Base-by-base conservation (phyloP, 2,113 vertebrate genomes). In the Platycercus adscitus region DNA sequence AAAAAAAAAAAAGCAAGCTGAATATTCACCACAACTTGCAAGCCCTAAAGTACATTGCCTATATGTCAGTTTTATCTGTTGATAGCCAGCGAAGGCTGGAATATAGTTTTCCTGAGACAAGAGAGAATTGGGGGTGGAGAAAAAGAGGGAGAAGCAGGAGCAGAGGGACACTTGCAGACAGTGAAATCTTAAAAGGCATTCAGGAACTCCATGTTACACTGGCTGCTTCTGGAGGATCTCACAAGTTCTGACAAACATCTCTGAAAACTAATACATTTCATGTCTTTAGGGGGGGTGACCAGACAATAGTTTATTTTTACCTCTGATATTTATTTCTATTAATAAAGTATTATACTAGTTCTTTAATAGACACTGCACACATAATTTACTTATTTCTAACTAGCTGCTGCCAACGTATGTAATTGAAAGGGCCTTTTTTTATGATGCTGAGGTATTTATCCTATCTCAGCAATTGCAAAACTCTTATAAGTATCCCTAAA, bases 91-190 rank as follows among this genome's bases (percentile, higher is more conserved):
- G 24, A 81, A 73, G 47, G 60, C 21, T 87, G 44, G 41, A 80
- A 17, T 23, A 41, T 13, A 29, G 6, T 72, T 72, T 81, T 89
- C 9, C 23, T 63, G 26, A 93, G 12, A 82, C 35, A 13, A 7
- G 16, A 83, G 17, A 15, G 49, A 83, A 70, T 28, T 28, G 7
- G 26, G 11, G 12, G 2, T 3, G 4, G 66, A 76, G 28, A 53
- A 80, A 72, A 17, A 70, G 19, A 69, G 4, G 53, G 4, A 86
- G 52, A 89, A 82, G 17, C 0, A 2, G 47, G 11, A 0, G 0
- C 29, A 37, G 49, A 76, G 20, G 19, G 9, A 2, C 17, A 52
- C 11, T 50, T 70, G 16, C 29, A 75, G 43, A n/a, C 49, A 73
- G 8, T 5, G 13, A 71, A 82, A 49, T 58, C 13, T 71, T 75